phyloP scores from a whole-genome alignment of 2,797 vertebrate genomes.

The Protosalanx chinensis region DNA sequence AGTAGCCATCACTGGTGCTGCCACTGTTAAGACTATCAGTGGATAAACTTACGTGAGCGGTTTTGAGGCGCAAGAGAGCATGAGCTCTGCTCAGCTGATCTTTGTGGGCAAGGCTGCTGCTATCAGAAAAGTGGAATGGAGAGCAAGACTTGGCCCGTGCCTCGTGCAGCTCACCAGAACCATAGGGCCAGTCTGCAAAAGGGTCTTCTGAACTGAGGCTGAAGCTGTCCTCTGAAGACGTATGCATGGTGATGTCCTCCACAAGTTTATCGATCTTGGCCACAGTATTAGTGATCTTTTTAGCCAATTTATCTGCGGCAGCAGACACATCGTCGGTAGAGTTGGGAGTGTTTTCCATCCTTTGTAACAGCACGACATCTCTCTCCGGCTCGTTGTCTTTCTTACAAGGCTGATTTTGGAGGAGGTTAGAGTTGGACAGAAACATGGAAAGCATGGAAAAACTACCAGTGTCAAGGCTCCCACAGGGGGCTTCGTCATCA shows the following conservation, averaged over 20 bases:
- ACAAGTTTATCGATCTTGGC: constrained; percentile 95
- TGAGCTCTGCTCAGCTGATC: constrained; percentile 80
- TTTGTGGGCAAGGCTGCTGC: constrained; percentile 71
- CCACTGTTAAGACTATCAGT: constrained; percentile 95
- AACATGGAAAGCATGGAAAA: constrained; percentile 93
- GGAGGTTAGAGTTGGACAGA: constrained; percentile 85
- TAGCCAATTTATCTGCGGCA: constrained; percentile 85
- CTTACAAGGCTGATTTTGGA: constrained; percentile 83
- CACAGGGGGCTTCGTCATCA: constrained; percentile 89
- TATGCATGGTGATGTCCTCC: constrained; percentile 96
- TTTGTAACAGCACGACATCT: constrained; percentile 63
- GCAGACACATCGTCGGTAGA: constrained; percentile 74
- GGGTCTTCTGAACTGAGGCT: constrained; percentile 97
- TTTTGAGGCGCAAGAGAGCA: constrained; percentile 84
- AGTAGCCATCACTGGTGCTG: constrained; percentile 91
- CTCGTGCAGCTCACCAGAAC: constrained; percentile 81
- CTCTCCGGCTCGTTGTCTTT: constrained; percentile 80
- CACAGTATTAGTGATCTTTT: constrained; percentile 90
- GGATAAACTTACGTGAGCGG: constrained; percentile 84
- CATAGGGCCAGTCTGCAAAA: constrained; percentile 87
- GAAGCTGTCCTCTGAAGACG: constrained; percentile 95
- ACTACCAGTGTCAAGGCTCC: constrained; percentile 82
- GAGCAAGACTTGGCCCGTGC: constrained; percentile 89
- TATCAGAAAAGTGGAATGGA: constrained; percentile 82
- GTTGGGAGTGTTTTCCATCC: constrained; percentile 65